Evolutionary conservation across 1,140 invertebrate genomes (phyloP), one percentile per base, ranked within the genome.

Genomic region (Plutomurus gul): DNA sequence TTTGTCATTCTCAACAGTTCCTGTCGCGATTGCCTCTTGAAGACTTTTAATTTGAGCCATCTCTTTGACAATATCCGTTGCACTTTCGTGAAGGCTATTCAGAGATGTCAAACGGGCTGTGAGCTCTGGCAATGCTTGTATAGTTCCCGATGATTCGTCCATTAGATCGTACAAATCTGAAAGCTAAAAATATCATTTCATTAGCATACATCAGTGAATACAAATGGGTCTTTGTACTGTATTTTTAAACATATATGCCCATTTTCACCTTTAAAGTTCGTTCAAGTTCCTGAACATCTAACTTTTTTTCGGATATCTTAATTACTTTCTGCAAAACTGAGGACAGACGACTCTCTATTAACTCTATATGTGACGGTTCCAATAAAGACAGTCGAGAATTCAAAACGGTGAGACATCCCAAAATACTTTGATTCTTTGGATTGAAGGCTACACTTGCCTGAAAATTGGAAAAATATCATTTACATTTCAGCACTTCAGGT

Each of bases 291-390:
- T 84, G 81, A 4, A 84, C 82, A 79, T 84, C 82, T n/a, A 84
- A 70, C 75, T 87, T 87, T 81, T 89, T 89, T 80, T 90, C 89
- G 11, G 86, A 82, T 43, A 90, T 87, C 78, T 88, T 86, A 25
- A 86, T 86, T 60, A 90, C 86, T 76, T 88, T 88, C 22, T 89
- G 87, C 33, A 87, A 83, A 20, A 90, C 85, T 30, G 86, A 86
- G 30, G 86, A 85, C 46, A 90, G 78, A 25, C 89, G 82, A 1
- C 85, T 86, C 60, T 90, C 89, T 16, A 90, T 84, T 75, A 89
- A 87, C 43, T 90, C 89, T 37, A 90, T 83, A 77, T 89, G 87
- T 30, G 84, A 77, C 4, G 88, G 86, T 81, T 90, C 89, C 33
- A 90, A 80, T 20, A 90, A 83, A 1, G 86, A 86, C 33, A 89